Conservation (phyloP, 2,888 invertebrate genomes). For the Kryphioiulus occultus region DNA sequence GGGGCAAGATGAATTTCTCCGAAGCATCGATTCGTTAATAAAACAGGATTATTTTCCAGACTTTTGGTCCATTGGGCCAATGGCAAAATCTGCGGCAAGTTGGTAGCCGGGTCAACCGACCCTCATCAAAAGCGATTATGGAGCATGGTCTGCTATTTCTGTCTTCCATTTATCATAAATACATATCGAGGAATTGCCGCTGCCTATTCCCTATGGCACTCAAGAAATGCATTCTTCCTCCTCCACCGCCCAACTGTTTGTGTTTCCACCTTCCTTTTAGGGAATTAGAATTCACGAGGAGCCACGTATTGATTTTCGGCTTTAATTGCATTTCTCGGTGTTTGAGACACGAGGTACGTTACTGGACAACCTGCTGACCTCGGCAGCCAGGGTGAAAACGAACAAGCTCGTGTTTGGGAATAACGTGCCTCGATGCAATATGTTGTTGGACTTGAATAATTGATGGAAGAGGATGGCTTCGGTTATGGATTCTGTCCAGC, state of each 20-base stretch:
- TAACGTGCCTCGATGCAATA: not conserved
- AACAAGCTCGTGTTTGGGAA: not conserved
- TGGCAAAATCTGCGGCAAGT: not conserved
- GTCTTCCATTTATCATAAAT: not conserved
- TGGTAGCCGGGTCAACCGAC: not conserved
- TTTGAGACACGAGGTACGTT: not conserved
- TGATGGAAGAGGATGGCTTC: not conserved
- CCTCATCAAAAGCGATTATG: not conserved
- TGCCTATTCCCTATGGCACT: not conserved
- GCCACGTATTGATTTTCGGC: not conserved
- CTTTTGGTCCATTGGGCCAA: not conserved
- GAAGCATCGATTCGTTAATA: too few relatives aligned
- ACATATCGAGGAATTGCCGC: not conserved
- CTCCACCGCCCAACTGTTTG: not conserved
- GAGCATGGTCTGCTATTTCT: not conserved
- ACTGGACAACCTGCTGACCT: not conserved
- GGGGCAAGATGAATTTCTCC: too few relatives aligned
- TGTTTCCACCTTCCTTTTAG: not conserved
- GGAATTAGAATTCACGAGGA: constrained; percentile 4
- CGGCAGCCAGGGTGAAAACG: not conserved
- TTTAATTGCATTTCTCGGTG: constrained; percentile 8
- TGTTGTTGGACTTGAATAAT: not conserved
- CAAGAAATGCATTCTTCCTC: constrained; percentile 14
- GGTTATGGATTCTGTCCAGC: not conserved
- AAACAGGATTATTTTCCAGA: too few relatives aligned